Evolutionary conservation across 2,888 invertebrate species (phyloP), one percentile per base, ranked within the genome.

Genomic region (Eueremaeus valkanovi): DNA sequence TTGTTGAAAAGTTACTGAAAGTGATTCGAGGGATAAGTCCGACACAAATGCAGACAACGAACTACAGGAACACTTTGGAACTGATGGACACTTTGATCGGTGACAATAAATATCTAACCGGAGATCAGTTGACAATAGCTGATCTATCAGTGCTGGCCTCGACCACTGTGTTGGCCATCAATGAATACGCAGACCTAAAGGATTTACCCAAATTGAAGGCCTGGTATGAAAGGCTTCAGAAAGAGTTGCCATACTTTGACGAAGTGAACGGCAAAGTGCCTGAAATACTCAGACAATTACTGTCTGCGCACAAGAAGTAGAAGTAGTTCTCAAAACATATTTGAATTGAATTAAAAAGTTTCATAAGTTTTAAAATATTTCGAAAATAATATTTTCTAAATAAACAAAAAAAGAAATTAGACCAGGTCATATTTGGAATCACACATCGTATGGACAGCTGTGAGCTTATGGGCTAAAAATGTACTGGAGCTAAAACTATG

Each of bases 141-240:
- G 75, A 75, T 21, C 11, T 75, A 3, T 75, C 75, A 21, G 11
- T 75, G 21, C 11, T 31, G 29, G 18, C 9, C n/a, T 31, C 72
- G 5, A 29, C 33, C 16, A n/a, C 51, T 21, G 21, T 75, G 33
- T 29, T 55, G 1, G 45, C 49, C 1, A 18, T 72, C 21, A 33
- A 24, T 29, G 72, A 72, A 3, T 72, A 31, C 27, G 33, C 31
- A 18, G 72, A 72, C 21, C 16, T 49, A 13, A 16, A 45, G 3
- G 51, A 72, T 2, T 75, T 5, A 3, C 55, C 73, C 1, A 73
- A 55, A 33, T 13, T 75, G 1, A 63, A 74, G 58, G 3, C 2
- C 1, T 75, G 75, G 75, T 73, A 18, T 13, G 29, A 75, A 18
- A 6, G 33, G 2, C 29, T 72, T 5, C 11, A 51, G 16, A 29